Percentiles rank a stretch among this genome's conserved stretches.
These are phyloP conservation scores for Ellobium chinense DNA, from an alignment of 2,888 invertebrate genomes.

Conservation along the genomic window DNA sequence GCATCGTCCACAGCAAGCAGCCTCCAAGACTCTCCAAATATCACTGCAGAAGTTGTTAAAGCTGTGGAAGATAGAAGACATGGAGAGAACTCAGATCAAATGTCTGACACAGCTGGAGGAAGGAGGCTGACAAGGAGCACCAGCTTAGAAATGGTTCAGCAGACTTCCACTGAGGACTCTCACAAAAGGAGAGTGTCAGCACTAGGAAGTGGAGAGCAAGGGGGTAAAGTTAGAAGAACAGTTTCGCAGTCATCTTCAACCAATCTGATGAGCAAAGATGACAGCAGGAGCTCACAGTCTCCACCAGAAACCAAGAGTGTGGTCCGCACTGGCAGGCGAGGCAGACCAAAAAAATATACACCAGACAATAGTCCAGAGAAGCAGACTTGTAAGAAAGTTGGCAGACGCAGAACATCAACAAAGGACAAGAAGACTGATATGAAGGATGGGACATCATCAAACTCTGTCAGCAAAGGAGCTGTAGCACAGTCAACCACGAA, in stretches of 20 bases:
- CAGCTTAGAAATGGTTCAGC: neutral
- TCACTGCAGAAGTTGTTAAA: neutral
- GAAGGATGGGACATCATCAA: neutral
- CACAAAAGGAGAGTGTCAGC: neutral
- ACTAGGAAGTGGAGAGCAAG: neutral
- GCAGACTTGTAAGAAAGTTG: neutral
- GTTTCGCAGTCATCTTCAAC: neutral
- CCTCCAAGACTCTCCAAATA: neutral
- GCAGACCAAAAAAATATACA: neutral
- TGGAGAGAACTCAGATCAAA: neutral
- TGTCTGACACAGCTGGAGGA: neutral
- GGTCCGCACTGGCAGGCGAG: neutral
- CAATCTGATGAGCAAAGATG: neutral
- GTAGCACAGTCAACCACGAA: neutral
- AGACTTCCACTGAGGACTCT: neutral
- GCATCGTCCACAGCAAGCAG: neutral
- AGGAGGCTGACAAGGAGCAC: conserved; percentile 14
- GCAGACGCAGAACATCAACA: neutral
- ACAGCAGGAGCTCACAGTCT: neutral
- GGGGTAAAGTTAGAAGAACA: neutral
- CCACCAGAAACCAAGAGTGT: neutral
- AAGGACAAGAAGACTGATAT: neutral
- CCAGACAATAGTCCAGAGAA: neutral
- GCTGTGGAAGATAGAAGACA: neutral
- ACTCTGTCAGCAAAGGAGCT: neutral